Evolutionary conservation across 2,797 vertebrate species (phyloP).

Genomic region (Sebastes matsubarae): DNA sequence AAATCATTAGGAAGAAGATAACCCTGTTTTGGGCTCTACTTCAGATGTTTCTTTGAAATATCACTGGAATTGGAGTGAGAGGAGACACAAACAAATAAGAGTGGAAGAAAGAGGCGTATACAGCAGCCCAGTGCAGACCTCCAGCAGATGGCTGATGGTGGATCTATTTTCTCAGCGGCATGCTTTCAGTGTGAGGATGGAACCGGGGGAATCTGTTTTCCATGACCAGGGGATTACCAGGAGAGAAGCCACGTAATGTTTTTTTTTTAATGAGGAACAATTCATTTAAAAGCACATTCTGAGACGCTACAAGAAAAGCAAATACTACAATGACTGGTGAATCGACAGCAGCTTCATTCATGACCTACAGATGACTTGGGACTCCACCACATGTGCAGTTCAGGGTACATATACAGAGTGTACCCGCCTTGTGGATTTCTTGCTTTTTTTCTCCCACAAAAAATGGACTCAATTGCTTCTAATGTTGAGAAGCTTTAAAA

Average conservation of each 20-base stretch:
- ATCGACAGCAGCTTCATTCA: slow-evolving; percentile 8
- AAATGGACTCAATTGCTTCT: slow-evolving; percentile 28
- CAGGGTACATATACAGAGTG: neutral
- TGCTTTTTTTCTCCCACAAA: slow-evolving; percentile 16
- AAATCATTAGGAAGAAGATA: slow-evolving; percentile 14
- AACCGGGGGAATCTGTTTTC: slow-evolving; percentile 7
- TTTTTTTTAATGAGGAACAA: neutral
- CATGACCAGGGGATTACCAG: slow-evolving; percentile 15
- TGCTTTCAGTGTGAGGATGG: slow-evolving; percentile 25
- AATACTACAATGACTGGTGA: neutral
- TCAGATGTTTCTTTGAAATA: neutral
- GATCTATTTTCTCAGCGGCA: slow-evolving; percentile 12
- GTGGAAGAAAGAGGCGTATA: neutral
- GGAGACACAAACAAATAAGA: neutral
- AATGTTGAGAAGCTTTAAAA: slow-evolving; percentile 18
- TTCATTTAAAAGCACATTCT: neutral
- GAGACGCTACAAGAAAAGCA: neutral
- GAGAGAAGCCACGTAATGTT: slow-evolving; percentile 3
- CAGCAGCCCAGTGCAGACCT: slow-evolving; percentile 6
- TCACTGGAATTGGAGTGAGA: slow-evolving; percentile 10
- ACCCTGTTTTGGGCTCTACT: neutral
- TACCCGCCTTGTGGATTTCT: slow-evolving; percentile 5
- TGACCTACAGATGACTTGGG: neutral
- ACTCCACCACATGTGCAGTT: neutral
- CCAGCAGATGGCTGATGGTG: slow-evolving; percentile 24